Conservation (phyloP, 2,888 invertebrate species). For the Dinocampus coccinellae region DNA sequence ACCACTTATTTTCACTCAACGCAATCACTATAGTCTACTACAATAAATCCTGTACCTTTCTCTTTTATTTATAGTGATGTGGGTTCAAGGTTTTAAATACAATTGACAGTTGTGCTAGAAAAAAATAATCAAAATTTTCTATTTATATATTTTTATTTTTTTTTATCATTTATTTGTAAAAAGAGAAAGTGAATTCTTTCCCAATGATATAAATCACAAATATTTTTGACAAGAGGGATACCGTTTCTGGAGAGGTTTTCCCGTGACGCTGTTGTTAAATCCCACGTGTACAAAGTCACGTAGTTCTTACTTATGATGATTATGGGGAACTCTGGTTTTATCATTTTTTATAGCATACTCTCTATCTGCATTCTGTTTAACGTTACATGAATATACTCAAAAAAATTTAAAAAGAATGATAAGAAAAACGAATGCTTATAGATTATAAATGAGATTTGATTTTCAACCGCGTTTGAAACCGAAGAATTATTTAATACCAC, state of each 20-base stretch:
- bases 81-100: constrained; percentile 22
- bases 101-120: neutral
- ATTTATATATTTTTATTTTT: neutral
- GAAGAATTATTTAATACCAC: neutral
- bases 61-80: constrained; percentile 6
- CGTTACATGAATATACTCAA: too few relatives aligned
- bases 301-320: neutral
- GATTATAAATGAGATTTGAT: neutral
- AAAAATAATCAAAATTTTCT: neutral
- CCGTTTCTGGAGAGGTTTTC: neutral
- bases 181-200: neutral
- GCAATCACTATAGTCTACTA: neutral
- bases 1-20: neutral
- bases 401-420: neutral
- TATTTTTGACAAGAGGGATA: neutral
- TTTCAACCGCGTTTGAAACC: neutral
- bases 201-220: neutral
- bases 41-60: constrained; percentile 5
- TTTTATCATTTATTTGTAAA: neutral
- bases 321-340: neutral
- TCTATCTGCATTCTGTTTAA: neutral
- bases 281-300: neutral
- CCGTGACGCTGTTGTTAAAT: neutral
- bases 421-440: neutral
- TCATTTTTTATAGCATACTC: neutral